A percentile compares a stretch with the other conserved stretches of the same genome.
These are phyloP conservation scores for Gracilinanus agilis DNA, from an alignment of 2,113 vertebrate genomes.

Conservation along the genomic window DNA sequence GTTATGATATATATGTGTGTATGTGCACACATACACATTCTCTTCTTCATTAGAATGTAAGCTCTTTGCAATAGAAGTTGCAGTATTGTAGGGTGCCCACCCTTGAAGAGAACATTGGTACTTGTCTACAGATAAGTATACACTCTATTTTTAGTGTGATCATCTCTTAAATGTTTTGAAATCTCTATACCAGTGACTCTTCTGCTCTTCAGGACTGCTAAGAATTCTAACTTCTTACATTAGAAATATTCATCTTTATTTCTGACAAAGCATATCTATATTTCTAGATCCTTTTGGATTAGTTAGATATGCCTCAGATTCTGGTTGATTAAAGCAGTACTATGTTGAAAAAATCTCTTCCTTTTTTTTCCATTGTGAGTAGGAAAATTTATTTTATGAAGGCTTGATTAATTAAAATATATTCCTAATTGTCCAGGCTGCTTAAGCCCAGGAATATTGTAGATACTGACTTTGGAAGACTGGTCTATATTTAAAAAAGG, in stretches of 20 bases:
- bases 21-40: neutral
- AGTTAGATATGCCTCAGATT: slow-evolving; percentile 61
- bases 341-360: neutral
- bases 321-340: neutral
- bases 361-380: slow-evolving; percentile 55
- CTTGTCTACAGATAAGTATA: neutral
- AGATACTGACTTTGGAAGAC: slow-evolving; percentile 77
- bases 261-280: slow-evolving; percentile 43
- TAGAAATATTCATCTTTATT: slow-evolving; percentile 56
- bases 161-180: neutral
- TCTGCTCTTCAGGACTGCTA: neutral
- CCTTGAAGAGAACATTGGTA: neutral
- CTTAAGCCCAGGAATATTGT: slow-evolving; percentile 73
- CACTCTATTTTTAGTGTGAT: neutral
- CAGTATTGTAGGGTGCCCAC: neutral
- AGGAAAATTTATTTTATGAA: slow-evolving; percentile 67
- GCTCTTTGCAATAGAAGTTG: neutral
- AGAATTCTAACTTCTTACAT: slow-evolving; percentile 16
- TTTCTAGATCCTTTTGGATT: slow-evolving; percentile 65
- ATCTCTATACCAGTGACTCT: neutral
- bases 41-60: neutral
- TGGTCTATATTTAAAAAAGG: slow-evolving; percentile 73
- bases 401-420: slow-evolving; percentile 76
- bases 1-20: neutral
- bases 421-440: slow-evolving; percentile 64